Base-by-base conservation (phyloP, 1,140 invertebrate genomes). In the Diorhabda elongata region DNA sequence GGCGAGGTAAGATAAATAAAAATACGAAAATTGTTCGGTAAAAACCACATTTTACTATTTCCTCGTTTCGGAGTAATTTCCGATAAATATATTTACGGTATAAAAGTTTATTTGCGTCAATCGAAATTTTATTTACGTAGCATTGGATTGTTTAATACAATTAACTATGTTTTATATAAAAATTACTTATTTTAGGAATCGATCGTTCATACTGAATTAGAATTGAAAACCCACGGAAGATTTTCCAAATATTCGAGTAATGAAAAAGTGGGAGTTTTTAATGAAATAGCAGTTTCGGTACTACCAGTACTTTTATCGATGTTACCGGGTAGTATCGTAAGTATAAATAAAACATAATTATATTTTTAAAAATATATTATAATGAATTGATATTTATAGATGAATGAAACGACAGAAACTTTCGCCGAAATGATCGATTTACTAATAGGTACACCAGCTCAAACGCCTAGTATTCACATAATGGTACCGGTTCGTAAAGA, bases 171-270 rank as follows among this genome's bases (percentile, higher is more conserved):
- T 26, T 26, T 26, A 26, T 26, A 26, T 26, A 26, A 26, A 26
- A 26, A 26, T 26, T 26, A 61, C 59, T 2, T 60, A 66, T 79
- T 81, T 58, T 75, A 90, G 86, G 84, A 87, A 42, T 84, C 87
- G 1, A 85, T 90, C 73, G 83, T 86, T 1, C 86, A 90, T 72
- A 87, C 87, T 3, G 87, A 88, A 59, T 78, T 94, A 5, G 83
- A 85, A 66, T 82, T 90, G 4, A 84, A 86, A 52, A 83, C 83
- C 0, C 85, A 86, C n/a, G 91, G 91, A 3, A 84, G 86, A 75
- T 93, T 88, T 81, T 81, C 82, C 0, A 90, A 90, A 3, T 97
- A 96, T 78, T 94, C 94, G 0, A 95, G 94, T 65, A 87, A 90
- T 1, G 89, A 90, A 74, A 86, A 89, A 64, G 87, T 90, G 2